Base-by-base conservation (phyloP, 2,888 invertebrate species). In the Argyra leucocephala region DNA sequence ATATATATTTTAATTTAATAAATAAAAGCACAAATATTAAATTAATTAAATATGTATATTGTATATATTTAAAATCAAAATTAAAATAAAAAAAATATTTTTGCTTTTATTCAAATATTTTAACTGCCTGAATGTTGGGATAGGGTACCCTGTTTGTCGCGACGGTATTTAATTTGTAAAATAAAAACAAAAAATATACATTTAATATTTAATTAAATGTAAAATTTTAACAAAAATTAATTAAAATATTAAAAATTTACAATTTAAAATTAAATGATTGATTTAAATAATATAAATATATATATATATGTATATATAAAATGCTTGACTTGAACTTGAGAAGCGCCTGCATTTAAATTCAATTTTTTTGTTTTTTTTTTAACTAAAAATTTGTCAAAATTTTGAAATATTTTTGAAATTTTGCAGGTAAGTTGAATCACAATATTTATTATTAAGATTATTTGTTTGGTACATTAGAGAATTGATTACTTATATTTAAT, bases 51-150 rank as follows among this genome's bases (percentile, higher is more conserved):
- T 48, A 3, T 48, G 5, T 18, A 77, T 77, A 78, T 78, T 75
- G 74, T 76, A 77, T 75, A 75, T 75, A 75, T 80, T 81, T 61
- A n/a, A 21, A 26, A 31, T n/a, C 5, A 26, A 60, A 18, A 62
- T 62, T 22, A 10, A 15, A 57, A 36, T 12, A 12, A 26, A 26
- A 75, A 74, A 72, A 73, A 75, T 74, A 74, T 76, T 76, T 76
- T 76, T 76, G 75, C 70, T 74, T 64, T 66, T 64, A 22, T 58
- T 71, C 69, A 69, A 72, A 70, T 72, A 75, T 77, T 77, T 77
- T 78, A 78, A 79, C 87, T 89, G 91, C 93, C 93, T 93, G 93
- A 92, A 93, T 93, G 93, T 93, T 93, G 93, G 93, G 93, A 93
- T 93, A 92, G 93, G 93, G 93, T 93, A 91, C 91, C 91, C 91